Percentiles rank a stretch among this genome's conserved stretches.
Conservation (phyloP, 2,888 invertebrate species). For the Papilio protenor region DNA sequence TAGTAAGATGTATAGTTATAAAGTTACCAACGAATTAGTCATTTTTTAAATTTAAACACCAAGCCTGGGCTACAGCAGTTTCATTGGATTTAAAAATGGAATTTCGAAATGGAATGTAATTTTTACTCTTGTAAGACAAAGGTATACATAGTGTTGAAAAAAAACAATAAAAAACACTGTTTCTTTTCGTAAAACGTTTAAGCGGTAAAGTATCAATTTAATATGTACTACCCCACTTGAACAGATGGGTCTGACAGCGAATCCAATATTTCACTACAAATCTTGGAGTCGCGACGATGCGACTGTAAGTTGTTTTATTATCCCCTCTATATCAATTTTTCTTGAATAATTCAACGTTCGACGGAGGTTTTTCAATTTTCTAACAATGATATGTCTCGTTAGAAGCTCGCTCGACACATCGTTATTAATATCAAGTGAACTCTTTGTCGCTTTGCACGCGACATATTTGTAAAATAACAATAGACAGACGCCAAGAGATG, state of each 20-base stretch:
- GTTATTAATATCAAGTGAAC: slow-evolving; percentile 37
- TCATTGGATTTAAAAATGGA: not conserved
- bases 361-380: slow-evolving; percentile 63
- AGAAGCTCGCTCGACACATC: slow-evolving; percentile 45
- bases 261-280: slow-evolving; percentile 76
- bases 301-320: slow-evolving; percentile 67
- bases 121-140: not conserved
- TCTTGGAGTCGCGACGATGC: slow-evolving; percentile 69
- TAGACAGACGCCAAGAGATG: not conserved
- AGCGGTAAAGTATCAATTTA: slow-evolving; percentile 27
- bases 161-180: slow-evolving; percentile 41
- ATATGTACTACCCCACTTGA: slow-evolving; percentile 38
- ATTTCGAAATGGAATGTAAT: not conserved
- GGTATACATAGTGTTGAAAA: not conserved
- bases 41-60: not conserved
- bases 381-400: slow-evolving; percentile 57
- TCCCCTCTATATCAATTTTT: slow-evolving; percentile 71
- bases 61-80: not conserved
- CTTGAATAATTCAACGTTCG: slow-evolving; percentile 77
- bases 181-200: slow-evolving; percentile 42
- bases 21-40: not conserved
- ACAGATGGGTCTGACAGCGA: slow-evolving; percentile 50
- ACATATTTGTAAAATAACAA: slow-evolving; percentile 12
- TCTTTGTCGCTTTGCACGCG: slow-evolving; percentile 19
- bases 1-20: not conserved